These are phyloP conservation scores for Lycocorax pyrrhopterus DNA, from an alignment of 2,113 vertebrate genomes.

Conservation along the genomic window DNA sequence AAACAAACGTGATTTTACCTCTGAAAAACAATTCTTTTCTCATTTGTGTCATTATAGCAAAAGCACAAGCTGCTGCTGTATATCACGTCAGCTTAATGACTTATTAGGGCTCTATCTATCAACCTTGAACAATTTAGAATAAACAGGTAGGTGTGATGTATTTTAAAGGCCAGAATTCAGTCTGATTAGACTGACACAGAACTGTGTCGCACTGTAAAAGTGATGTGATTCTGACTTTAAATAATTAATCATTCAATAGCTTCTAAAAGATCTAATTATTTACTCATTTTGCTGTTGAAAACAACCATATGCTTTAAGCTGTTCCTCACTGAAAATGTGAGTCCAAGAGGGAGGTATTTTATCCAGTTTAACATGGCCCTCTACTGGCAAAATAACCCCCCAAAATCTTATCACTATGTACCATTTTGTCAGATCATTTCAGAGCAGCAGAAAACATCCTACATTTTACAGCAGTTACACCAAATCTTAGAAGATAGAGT, in stretches of 20 bases:
- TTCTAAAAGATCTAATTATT: constrained; percentile 40
- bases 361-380: constrained; percentile 74
- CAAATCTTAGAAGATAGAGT: not conserved
- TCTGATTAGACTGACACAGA: constrained; percentile 1
- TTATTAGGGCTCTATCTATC: constrained; percentile 36
- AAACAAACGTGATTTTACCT: constrained; percentile 19
- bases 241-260: constrained; percentile 14
- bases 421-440: not conserved
- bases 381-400: constrained; percentile 70
- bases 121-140: constrained; percentile 14
- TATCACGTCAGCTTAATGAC: constrained; percentile 41
- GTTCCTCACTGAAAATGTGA: not conserved
- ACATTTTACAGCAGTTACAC: not conserved
- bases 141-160: constrained; percentile 2
- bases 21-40: constrained; percentile 52
- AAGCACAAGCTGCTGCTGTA: constrained; percentile 28
- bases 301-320: constrained; percentile 20
- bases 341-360: constrained; percentile 27
- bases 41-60: constrained; percentile 38
- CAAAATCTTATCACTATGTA: not conserved
- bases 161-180: constrained; percentile 4
- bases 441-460: not conserved
- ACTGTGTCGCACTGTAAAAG: not conserved
- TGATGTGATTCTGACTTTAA: constrained; percentile 10
- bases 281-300: constrained; percentile 47